A percentile compares a stretch with the other conserved stretches of the same genome.
Evolutionary conservation across 2,113 vertebrate genomes (phyloP).

Genomic region (Brachypteracias leptosomus): DNA sequence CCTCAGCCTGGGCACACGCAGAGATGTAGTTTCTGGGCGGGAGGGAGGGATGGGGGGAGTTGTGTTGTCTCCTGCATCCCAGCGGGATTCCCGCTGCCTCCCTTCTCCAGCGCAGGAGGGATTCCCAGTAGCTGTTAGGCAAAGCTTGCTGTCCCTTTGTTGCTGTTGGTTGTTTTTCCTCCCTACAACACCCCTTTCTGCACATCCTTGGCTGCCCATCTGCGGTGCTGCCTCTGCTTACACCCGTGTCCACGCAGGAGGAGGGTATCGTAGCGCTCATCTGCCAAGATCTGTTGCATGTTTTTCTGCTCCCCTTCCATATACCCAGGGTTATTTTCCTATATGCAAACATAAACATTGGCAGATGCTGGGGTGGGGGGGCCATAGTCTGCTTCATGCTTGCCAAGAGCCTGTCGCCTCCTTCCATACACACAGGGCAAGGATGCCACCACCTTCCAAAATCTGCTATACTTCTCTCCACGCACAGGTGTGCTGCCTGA

Average conservation of each 20-base stretch:
- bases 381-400: not conserved
- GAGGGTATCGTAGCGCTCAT: not conserved
- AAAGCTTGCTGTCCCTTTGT: not conserved
- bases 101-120: not conserved
- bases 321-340: not conserved
- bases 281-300: not conserved
- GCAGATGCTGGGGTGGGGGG: not conserved
- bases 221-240: not conserved
- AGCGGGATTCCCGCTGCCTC: slow-evolving; percentile 12
- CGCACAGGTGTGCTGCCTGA: not conserved
- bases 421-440: fast-evolving
- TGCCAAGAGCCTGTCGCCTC: not conserved
- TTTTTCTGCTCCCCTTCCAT: not conserved
- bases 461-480: not conserved
- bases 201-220: not conserved
- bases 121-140: not conserved
- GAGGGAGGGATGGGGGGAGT: not conserved
- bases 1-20: not conserved
- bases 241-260: fast-evolving
- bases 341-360: not conserved
- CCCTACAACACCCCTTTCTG: not conserved
- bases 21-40: not conserved
- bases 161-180: not conserved
- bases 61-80: not conserved
- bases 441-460: not conserved